Conservation (phyloP, 2,888 invertebrate species). For the Dasysyrphus tricinctus region DNA sequence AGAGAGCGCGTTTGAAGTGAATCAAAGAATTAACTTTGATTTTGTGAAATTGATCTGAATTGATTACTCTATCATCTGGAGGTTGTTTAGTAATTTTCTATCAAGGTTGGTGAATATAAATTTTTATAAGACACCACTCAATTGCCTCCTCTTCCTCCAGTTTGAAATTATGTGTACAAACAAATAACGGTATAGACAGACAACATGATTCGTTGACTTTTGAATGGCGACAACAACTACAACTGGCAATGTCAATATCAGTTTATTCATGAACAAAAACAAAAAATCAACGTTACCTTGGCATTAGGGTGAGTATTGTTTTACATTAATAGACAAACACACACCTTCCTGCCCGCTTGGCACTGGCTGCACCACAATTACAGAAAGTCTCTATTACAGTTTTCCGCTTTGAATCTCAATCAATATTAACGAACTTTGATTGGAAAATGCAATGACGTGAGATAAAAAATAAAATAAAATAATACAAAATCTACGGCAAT, state of each 20-base stretch:
- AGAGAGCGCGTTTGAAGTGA: neutral
- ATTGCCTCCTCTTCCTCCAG: neutral
- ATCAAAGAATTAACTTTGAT: conserved; percentile 21
- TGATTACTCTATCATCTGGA: conserved; percentile 9
- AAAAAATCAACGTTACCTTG: conserved; percentile 13
- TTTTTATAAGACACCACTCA: neutral
- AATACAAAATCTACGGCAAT: conserved; percentile 1
- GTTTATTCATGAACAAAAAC: conserved; percentile 3
- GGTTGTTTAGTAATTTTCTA: conserved; percentile 18
- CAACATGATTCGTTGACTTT: conserved; percentile 56
- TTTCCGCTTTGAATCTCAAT: conserved; percentile 50
- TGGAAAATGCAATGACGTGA: conserved; percentile 67
- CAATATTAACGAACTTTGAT: conserved; percentile 72
- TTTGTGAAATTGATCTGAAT: conserved; percentile 29
- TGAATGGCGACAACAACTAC: conserved; percentile 15
- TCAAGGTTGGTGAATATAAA: conserved; percentile 54
- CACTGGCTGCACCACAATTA: conserved; percentile 16
- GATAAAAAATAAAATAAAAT: conserved; percentile 20
- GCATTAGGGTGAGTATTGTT: conserved; percentile 42
- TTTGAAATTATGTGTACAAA: conserved; percentile 26
- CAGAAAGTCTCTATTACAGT: conserved; percentile 41
- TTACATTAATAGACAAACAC: conserved; percentile 39
- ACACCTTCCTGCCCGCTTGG: conserved; percentile 9
- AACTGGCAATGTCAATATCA: conserved; percentile 26
- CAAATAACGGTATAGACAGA: conserved; percentile 28